Evolutionary conservation across 2,113 vertebrate species (phyloP).

Genomic region (Mohoua ochrocephala): DNA sequence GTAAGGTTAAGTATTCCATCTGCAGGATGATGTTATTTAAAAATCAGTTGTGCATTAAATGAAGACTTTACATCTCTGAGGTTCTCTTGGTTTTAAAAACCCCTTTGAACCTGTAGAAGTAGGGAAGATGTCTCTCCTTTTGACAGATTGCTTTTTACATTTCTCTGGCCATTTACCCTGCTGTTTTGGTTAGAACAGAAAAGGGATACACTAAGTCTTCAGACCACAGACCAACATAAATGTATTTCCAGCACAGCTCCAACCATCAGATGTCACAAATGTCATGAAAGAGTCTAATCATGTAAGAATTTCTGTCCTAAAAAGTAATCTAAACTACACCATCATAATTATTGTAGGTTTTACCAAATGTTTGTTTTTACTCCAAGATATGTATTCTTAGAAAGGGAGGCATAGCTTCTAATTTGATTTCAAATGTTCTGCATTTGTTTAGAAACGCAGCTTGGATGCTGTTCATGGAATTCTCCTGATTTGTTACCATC

Average conservation of each 20-base stretch:
- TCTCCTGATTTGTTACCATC: background rate
- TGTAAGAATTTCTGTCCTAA: background rate
- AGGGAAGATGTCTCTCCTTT: background rate
- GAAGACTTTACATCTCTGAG: background rate
- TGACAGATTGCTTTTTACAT: background rate
- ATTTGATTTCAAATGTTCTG: background rate
- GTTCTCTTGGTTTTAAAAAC: background rate
- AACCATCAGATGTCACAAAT: background rate
- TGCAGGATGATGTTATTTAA: background rate
- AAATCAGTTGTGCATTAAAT: background rate
- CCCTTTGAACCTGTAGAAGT: background rate
- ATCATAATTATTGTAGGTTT: background rate
- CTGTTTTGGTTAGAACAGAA: background rate
- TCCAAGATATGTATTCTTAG: background rate
- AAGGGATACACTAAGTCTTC: background rate
- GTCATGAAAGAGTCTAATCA: background rate
- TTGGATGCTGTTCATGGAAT: background rate
- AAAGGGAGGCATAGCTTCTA: background rate
- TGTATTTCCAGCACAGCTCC: background rate
- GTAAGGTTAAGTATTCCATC: background rate
- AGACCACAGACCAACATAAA: background rate
- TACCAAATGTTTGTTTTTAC: background rate
- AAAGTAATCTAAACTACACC: background rate
- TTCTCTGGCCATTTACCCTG: background rate
- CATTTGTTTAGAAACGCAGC: background rate